Evolutionary conservation across 2,888 invertebrate species (phyloP).

Genomic region (Andricus curvator): DNA sequence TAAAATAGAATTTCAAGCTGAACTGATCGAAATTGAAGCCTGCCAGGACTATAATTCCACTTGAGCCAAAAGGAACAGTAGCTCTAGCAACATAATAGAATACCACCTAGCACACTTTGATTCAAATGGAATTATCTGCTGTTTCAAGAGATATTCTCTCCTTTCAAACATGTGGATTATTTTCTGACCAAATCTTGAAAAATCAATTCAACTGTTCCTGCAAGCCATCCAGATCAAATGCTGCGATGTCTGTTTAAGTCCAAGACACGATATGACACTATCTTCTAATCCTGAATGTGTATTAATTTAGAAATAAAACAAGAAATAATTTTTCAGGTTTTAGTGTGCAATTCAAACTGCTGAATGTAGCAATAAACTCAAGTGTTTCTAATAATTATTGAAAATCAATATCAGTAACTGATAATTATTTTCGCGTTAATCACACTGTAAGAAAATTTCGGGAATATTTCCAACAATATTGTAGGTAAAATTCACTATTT

Average conservation of each 20-base stretch:
- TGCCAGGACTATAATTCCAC: conserved; percentile 15
- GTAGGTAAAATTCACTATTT: too few species aligned
- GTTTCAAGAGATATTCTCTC: conserved; percentile 3
- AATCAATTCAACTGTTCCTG: not conserved
- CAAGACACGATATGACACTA: conserved; percentile 9
- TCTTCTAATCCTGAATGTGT: not conserved
- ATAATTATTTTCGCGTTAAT: too few species aligned
- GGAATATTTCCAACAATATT: too few species aligned
- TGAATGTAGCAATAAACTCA: not conserved
- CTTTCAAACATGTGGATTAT: not conserved
- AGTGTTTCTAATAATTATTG: too few species aligned
- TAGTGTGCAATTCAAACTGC: not conserved
- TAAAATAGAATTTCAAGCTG: conserved; percentile 1
- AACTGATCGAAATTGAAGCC: conserved; percentile 19
- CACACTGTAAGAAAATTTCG: too few species aligned
- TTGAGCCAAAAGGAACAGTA: not conserved
- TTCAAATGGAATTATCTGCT: conserved; percentile 29
- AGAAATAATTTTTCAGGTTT: not conserved
- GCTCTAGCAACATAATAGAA: not conserved
- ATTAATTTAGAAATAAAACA: not conserved
- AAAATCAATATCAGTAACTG: too few species aligned
- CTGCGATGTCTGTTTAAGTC: conserved; percentile 27
- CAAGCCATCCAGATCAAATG: conserved; percentile 13
- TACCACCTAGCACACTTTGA: not conserved
- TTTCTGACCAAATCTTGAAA: not conserved